Base-by-base conservation (phyloP, 2,797 vertebrate species). In the Labroides dimidiatus region DNA sequence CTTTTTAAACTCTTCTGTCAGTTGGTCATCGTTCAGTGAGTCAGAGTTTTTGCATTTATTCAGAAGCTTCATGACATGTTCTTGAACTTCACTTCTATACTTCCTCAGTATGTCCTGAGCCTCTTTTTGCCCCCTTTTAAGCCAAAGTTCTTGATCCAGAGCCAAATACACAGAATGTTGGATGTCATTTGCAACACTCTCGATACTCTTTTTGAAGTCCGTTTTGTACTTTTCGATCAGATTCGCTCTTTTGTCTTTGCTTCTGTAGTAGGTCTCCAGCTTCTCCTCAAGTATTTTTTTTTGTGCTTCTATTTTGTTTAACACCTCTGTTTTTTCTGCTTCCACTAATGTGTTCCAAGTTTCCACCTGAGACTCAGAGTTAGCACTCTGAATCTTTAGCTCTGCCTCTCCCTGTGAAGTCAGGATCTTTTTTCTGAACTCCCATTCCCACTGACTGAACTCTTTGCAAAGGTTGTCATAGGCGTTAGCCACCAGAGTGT, bases 401-500 rank as follows among this genome's bases (percentile, higher is more conserved):
- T n/a, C n/a, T n/a, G n/a, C n/a, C n/a, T n/a, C n/a, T n/a, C n/a
- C n/a, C n/a, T n/a, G n/a, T n/a, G n/a, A n/a, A n/a, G n/a, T n/a
- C n/a, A n/a, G n/a, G n/a, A n/a, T n/a, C n/a, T n/a, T 65, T n/a
- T n/a, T n/a, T n/a, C n/a, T n/a, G n/a, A n/a, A n/a, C n/a, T n/a
- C n/a, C n/a, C n/a, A n/a, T n/a, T n/a, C n/a, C n/a, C n/a, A n/a
- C n/a, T n/a, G n/a, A n/a, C n/a, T n/a, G n/a, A n/a, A n/a, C n/a
- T n/a, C n/a, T n/a, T n/a, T n/a, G n/a, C n/a, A n/a, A n/a, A n/a
- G n/a, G n/a, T n/a, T n/a, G n/a, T n/a, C n/a, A n/a, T 93, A 93
- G 0, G 89, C 90, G 2, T 91, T 58, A 6, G 91, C 91, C 4
- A 92, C 82, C 6, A 94, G 86, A 12, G 47, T 89, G 75, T 93